phyloP scores from a whole-genome alignment of 2,888 invertebrate species.

The Drosophila helvetica region DNA sequence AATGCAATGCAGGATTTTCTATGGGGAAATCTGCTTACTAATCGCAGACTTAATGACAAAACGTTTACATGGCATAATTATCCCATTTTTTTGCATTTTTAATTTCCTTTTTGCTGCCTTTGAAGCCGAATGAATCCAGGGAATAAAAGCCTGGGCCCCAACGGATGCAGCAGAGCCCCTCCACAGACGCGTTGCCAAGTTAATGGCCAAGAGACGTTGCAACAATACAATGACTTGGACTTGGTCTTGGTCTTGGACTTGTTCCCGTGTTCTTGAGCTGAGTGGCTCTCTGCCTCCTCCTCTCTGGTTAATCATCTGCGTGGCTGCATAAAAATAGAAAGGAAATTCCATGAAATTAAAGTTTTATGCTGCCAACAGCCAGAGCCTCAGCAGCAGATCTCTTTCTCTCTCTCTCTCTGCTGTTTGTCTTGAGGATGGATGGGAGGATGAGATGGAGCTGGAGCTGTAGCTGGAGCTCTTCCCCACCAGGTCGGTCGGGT shows the following conservation, averaged over 20 bases:
- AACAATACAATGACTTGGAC: constrained; percentile 29
- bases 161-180: constrained; percentile 13
- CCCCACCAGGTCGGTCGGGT: constrained; percentile 10
- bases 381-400: constrained; percentile 41
- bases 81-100: constrained; percentile 51
- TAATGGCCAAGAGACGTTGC: constrained; percentile 44
- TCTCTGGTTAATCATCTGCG: constrained; percentile 56
- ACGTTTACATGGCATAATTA: constrained; percentile 72
- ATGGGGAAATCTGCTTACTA: constrained; percentile 46
- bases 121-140: constrained; percentile 21
- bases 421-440: constrained; percentile 15
- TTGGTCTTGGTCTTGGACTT: constrained; percentile 41
- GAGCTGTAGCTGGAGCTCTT: constrained; percentile 4
- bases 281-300: constrained; percentile 13
- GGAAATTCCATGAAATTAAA: constrained; percentile 76
- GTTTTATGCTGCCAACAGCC: constrained; percentile 50
- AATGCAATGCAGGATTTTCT: constrained; percentile 23
- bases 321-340: constrained; percentile 73
- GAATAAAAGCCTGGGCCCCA: constrained; percentile 18
- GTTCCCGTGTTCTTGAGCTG: constrained; percentile 38
- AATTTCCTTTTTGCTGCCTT: constrained; percentile 59
- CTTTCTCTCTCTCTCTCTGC: constrained; percentile 27
- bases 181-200: constrained; percentile 17
- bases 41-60: constrained; percentile 67
- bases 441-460: constrained; percentile 6